phyloP scores from a whole-genome alignment of 2,888 invertebrate species.

The Brachyopa scutellaris region DNA sequence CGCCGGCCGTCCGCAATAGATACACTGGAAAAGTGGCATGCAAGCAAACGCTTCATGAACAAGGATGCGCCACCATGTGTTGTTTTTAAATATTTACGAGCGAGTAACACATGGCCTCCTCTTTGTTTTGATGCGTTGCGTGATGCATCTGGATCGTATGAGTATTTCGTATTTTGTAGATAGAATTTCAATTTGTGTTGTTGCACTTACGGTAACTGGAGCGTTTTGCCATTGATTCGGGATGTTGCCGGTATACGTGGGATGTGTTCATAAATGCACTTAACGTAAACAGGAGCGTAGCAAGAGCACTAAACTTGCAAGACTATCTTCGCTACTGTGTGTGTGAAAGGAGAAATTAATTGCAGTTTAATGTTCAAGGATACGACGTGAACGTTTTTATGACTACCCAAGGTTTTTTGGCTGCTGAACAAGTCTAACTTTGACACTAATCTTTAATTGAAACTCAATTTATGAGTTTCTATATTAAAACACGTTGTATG shows the following conservation, averaged over 20 bases:
- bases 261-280: neutral
- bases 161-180: neutral
- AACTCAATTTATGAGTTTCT: neutral
- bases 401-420: neutral
- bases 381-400: neutral
- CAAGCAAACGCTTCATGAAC: neutral
- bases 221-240: neutral
- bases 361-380: constrained; percentile 11
- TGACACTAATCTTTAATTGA: constrained; percentile 18
- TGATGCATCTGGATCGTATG: too few relatives aligned
- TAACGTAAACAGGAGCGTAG: neutral
- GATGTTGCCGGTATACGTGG: neutral
- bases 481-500: neutral
- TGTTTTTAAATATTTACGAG: neutral
- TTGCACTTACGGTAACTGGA: neutral
- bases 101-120: too few relatives aligned
- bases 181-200: neutral
- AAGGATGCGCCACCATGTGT: neutral
- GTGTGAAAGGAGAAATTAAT: neutral
- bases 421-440: neutral
- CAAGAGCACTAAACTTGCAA: too few relatives aligned
- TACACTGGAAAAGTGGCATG: neutral
- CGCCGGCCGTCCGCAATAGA: neutral
- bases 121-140: neutral
- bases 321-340: too few relatives aligned